Percentiles rank a stretch among this genome's conserved stretches.
Evolutionary conservation across 2,797 vertebrate species (phyloP).

Genomic region (Moxostoma hubbsi): DNA sequence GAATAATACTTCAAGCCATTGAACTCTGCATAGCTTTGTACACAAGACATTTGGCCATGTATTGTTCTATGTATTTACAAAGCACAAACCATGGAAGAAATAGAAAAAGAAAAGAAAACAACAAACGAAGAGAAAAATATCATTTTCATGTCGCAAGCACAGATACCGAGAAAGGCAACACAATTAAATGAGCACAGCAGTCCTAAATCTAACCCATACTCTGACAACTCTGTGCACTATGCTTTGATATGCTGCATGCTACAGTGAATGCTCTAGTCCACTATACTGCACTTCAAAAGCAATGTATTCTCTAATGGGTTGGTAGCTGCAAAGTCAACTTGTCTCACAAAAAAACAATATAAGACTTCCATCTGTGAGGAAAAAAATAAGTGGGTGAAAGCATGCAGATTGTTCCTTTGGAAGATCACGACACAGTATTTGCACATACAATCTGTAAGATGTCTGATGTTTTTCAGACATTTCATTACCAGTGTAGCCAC

Average conservation of each 20-base stretch:
- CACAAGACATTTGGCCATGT: constrained; percentile 10
- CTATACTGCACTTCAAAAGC: constrained; percentile 36
- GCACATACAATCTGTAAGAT: background rate
- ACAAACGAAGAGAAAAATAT: background rate
- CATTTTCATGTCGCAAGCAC: constrained; percentile 15
- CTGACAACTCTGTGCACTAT: constrained; percentile 30
- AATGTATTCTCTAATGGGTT: constrained; percentile 24
- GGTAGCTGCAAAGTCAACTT: constrained; percentile 36
- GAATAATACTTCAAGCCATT: constrained; percentile 16
- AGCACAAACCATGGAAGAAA: background rate
- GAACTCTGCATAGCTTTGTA: background rate
- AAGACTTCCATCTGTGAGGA: background rate
- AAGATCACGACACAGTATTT: constrained; percentile 25
- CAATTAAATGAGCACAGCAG: constrained; percentile 15
- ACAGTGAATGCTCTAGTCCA: constrained; percentile 4
- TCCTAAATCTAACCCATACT: constrained; percentile 22
- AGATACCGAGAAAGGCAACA: constrained; percentile 18
- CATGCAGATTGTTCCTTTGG: constrained; percentile 19
- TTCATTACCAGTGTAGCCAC: background rate
- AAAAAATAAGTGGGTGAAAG: constrained; percentile 14
- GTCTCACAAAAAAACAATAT: constrained; percentile 1
- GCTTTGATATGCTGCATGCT: constrained; percentile 28
- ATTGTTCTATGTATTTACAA: background rate
- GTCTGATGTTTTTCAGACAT: constrained; percentile 18
- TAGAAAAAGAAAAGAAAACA: constrained; percentile 26